These are phyloP conservation scores for Sebastiscus albofasciatus DNA, from an alignment of 2,797 vertebrate genomes.

Conservation along the genomic window DNA sequence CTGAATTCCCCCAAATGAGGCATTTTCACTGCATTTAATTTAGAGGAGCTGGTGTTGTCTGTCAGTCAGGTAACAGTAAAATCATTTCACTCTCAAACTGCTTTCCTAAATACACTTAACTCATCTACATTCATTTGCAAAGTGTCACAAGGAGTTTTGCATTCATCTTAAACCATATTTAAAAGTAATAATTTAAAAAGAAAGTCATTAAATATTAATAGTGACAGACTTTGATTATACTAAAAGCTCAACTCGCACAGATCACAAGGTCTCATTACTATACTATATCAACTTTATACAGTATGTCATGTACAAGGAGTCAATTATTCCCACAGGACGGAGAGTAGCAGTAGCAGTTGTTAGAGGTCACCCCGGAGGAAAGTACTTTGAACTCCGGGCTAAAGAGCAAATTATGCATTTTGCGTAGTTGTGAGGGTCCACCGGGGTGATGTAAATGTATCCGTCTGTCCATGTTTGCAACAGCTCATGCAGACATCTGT, in stretches of 20 bases:
- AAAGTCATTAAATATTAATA: slow-evolving; percentile 21
- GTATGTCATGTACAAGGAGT: neutral
- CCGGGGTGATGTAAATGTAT: neutral
- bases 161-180: neutral
- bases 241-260: neutral
- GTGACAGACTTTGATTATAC: neutral
- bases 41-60: neutral
- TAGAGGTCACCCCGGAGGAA: neutral
- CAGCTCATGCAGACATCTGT: neutral
- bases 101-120: slow-evolving; percentile 19
- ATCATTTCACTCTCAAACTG: slow-evolving; percentile 5
- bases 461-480: neutral
- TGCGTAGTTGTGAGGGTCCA: neutral
- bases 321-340: neutral
- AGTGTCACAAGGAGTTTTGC: neutral
- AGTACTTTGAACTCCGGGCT: neutral
- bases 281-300: neutral
- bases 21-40: slow-evolving; percentile 11
- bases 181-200: neutral
- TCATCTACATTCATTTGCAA: slow-evolving; percentile 15
- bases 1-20: slow-evolving; percentile 6
- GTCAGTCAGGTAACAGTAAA: slow-evolving; percentile 19
- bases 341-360: neutral
- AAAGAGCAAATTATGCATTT: neutral
- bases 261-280: neutral